Conservation (phyloP, 2,888 invertebrate species). For the Mylabris sibirica region DNA sequence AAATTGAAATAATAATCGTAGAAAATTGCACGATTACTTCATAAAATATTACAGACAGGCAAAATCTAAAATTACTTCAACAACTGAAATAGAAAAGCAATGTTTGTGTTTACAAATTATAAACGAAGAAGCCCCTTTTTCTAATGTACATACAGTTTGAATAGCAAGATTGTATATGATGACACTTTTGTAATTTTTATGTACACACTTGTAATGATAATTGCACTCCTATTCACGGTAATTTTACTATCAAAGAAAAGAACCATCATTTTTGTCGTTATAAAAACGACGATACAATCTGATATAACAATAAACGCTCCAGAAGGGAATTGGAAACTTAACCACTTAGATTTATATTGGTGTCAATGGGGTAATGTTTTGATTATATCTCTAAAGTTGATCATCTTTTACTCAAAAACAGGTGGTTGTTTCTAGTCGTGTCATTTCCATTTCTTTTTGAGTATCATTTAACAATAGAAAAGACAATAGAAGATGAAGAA, state of each 20-base stretch:
- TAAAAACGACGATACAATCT: background rate
- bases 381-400: background rate
- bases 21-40: conserved; percentile 14
- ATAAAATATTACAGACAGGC: background rate
- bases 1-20: conserved; percentile 27
- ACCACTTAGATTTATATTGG: conserved; percentile 18
- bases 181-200: background rate
- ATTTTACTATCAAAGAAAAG: background rate
- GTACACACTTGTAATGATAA: background rate
- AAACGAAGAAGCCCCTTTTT: background rate
- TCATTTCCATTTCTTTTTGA: background rate
- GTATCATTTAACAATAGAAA: background rate
- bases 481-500: background rate
- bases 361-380: background rate
- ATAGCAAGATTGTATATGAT: background rate
- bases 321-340: conserved; percentile 13
- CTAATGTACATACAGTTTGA: background rate
- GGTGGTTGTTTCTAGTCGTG: background rate
- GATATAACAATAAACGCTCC: background rate
- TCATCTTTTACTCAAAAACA: background rate
- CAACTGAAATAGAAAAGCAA: background rate
- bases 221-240: background rate
- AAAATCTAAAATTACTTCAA: background rate
- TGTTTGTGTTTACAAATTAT: background rate
- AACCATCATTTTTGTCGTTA: background rate